A percentile compares a stretch with the other conserved stretches of the same genome.
These are phyloP conservation scores for Corydoras maculifer DNA, from an alignment of 2,113 vertebrate species.

Conservation along the genomic window DNA sequence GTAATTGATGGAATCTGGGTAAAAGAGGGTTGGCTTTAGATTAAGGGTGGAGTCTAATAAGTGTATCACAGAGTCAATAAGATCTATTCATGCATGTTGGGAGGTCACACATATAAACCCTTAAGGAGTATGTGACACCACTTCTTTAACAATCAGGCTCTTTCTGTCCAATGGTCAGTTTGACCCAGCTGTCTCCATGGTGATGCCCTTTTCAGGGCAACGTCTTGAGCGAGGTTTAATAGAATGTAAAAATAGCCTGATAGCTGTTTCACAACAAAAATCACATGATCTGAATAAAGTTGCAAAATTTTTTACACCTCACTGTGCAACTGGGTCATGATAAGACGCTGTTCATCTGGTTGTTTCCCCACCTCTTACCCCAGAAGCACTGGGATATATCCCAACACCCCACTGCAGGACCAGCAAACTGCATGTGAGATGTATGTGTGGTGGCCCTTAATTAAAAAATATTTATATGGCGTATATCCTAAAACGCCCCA, in stretches of 20 bases:
- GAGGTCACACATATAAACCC: slow-evolving; percentile 1
- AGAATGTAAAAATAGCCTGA: slow-evolving; percentile 13
- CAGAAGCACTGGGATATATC: too few species aligned
- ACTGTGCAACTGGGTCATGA: slow-evolving; percentile 16
- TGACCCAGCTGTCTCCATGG: neutral
- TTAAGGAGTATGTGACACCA: neutral
- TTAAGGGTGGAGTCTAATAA: neutral
- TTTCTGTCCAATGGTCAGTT: neutral
- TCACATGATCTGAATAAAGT: slow-evolving; percentile 13
- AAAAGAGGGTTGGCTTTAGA: neutral
- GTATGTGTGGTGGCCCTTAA: neutral
- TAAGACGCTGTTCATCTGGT: neutral
- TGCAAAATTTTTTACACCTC: slow-evolving; percentile 11
- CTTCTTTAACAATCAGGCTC: neutral
- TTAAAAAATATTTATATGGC: too few species aligned
- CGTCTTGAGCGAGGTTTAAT: slow-evolving; percentile 16
- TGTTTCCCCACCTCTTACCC: neutral
- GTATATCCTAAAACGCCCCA: too few species aligned
- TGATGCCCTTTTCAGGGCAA: slow-evolving; percentile 5
- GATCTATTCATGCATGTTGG: neutral
- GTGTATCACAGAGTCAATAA: neutral
- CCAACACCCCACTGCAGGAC: too few species aligned
- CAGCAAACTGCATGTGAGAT: neutral
- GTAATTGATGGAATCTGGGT: neutral
- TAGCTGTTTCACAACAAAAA: neutral